Base-by-base conservation (phyloP, 2,888 invertebrate species). In the Molorchus minor region DNA sequence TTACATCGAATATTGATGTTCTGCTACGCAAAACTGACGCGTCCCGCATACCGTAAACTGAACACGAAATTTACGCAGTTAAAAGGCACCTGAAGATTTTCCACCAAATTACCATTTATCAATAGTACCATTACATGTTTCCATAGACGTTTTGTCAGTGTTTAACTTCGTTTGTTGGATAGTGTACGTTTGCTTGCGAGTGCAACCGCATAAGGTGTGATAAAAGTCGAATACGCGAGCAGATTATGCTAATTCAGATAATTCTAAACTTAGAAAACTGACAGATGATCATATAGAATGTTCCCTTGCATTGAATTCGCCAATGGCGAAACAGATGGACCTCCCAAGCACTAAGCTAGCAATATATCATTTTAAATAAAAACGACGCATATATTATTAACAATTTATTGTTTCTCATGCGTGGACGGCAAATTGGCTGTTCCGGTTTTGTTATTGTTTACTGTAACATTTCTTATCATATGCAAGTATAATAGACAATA, bases 231-330 rank as follows among this genome's bases (percentile, higher is more conserved):
- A 38, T 51, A 29, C 30, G 29, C 30, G 21, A 49, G 16, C 15
- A n/a, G 40, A 52, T 52, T 52, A 52, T 52, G 41, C 51, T 29
- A 40, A 52, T 52, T 15, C 41, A 12, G 40, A 13, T 52, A 52
- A 52, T 52, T 52, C 30, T 40, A 52, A 52, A 41, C 29, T 36
- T 30, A 25, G 29, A 52, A 25, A 36, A 52, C 51, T 52, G 51
- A 52, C 51, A 52, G 40, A 29, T 52, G 51, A 52, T 52, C 51
- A 19, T 41, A 41, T 15, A 19, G 30, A 52, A 41, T 52, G 21
- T 29, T 30, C 30, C 21, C 12, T 19, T 12, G 12, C 20, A 13
- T 30, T 2, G 8, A 36, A 20, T 15, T 30, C 12, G 51, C 51
- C 51, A 30, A 7, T 52, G 41, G 51, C 51, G 36, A 41, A 51